Evolutionary conservation across 92 coral and sea anemone genomes (phyloP), one percentile per base, ranked within the genome.

Genomic region (Diadumene lineata): DNA sequence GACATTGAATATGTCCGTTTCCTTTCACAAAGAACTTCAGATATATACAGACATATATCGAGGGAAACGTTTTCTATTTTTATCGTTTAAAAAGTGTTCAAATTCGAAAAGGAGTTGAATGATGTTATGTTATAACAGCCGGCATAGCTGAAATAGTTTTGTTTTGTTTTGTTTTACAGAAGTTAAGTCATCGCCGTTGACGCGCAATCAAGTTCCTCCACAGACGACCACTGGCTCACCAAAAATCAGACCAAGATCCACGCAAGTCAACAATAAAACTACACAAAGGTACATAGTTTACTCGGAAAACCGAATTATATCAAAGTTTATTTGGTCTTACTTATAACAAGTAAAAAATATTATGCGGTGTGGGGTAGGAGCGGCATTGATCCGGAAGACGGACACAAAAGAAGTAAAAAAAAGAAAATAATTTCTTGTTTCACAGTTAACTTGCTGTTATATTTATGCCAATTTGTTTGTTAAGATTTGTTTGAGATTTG

Each of bases 131-230:
- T 38, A 38, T 38, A 38, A n/a, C n/a, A n/a, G n/a, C n/a, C n/a
- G n/a, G n/a, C n/a, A n/a, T n/a, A n/a, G n/a, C n/a, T n/a, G n/a
- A n/a, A n/a, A n/a, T n/a, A n/a, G n/a, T n/a, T 11, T 23, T 60
- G 3, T 30, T 60, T 60, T 23, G 4, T 25, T 7, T 60, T 60
- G 24, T 31, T 31, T 62, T 62, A 1, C 68, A 62, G 68, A 62
- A 16, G 68, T 43, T 30, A 62, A 62, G 31, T 62, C 68, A 28
- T 19, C 68, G 1, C 31, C 68, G 4, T 30, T 62, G n/a, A 62
- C 68, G 1, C 30, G 68, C 7, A 62, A 3, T 30, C 68, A 62
- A 30, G 31, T 21, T 21, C 68, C 4, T 3, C 68, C 68, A 62
- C 43, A 62, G 21, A 0, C 68, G 31, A 28, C 30, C 2, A 23